Evolutionary conservation across 2,888 invertebrate species (phyloP), one percentile per base, ranked within the genome.

Genomic region (Cheilosia variabilis): DNA sequence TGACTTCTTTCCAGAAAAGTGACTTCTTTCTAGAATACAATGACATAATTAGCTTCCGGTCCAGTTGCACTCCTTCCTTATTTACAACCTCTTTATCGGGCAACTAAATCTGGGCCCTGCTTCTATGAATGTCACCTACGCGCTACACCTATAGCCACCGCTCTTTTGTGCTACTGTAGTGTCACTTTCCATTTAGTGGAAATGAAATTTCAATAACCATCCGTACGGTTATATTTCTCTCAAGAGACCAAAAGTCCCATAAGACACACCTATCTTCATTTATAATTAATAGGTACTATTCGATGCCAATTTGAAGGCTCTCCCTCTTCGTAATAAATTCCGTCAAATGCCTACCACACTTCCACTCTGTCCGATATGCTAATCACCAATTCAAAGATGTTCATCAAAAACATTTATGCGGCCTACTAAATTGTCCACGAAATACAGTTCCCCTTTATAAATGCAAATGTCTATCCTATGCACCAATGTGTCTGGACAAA

Each of bases 391-490:
- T 52, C n/a, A 24, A 24, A 22, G 52, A 47, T 17, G n/a, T 17
- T 17, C 45, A 17, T 47, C 17, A n/a, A n/a, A 24, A 27, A 52
- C 3, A 22, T 6, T 4, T 13, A 22, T 50, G 7, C 52, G 24
- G 52, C 52, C 52, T 52, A 52, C 52, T 24, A 52, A 52, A 52
- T 52, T 27, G 24, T 52, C 24, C 52, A 50, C 19, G 37, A 50
- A 50, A 50, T 19, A 50, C 19, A 50, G 57, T 9, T 34, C 34
- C 17, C 10, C 6, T 58, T 4, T 17, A 10, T 19, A 52, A 17
- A 66, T 66, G 53, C 66, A 53, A 66, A 66, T 66, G 13, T 55
- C n/a, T n/a, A 24, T 37, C 50, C 52, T 37, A 27, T 27, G 52
- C 50, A n/a, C 19, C 15, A 3, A 62, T 17, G 31, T 31, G 9